Base-by-base conservation (phyloP, 1,140 invertebrate species). In the Carposina sasakii region DNA sequence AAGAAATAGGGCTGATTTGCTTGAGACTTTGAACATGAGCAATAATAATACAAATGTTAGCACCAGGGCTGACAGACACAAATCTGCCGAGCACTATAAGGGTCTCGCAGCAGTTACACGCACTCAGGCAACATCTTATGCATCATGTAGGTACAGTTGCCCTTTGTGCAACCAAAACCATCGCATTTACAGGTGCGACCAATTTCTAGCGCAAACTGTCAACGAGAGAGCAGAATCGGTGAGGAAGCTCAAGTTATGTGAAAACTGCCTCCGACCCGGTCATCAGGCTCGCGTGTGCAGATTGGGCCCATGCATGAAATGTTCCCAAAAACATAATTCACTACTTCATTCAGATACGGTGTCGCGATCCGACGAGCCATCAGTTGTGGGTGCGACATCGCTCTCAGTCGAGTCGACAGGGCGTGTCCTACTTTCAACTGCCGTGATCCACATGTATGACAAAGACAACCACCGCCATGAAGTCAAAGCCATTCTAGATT, bases 241-340 rank as follows among this genome's bases (percentile, higher is more conserved):
- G 9, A 39, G 22, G 8, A 24, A 12, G 3, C 34, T 40, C 10
- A 48, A 40, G n/a, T 40, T 48, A 19, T 48, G 47, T 28, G n/a
- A 34, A 23, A 48, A 48, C 19, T 48, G 34, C 12, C 22, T 48
- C 2, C 34, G 47, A 13, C 21, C 34, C 8, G 36, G 47, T 17
- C 47, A 48, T 44, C 24, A 24, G 19, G 17, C 17, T 13, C 23
- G 22, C 16, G 34, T 13, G 2, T 48, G 47, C 19, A 24, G 22
- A 22, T 40, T 41, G 16, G 37, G 36, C 13, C 26, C 47, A n/a
- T 48, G 47, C 33, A 40, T 12, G n/a, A 24, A 28, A 13, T 48
- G 47, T 24, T 16, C 13, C 2, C 24, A 36, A n/a, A 48, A 31
- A 40, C 47, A 48, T n/a, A 41, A 48, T n/a, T 22, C 47, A 30